Conservation (phyloP, 2,113 vertebrate genomes). For the Pachycephala philippinensis region DNA sequence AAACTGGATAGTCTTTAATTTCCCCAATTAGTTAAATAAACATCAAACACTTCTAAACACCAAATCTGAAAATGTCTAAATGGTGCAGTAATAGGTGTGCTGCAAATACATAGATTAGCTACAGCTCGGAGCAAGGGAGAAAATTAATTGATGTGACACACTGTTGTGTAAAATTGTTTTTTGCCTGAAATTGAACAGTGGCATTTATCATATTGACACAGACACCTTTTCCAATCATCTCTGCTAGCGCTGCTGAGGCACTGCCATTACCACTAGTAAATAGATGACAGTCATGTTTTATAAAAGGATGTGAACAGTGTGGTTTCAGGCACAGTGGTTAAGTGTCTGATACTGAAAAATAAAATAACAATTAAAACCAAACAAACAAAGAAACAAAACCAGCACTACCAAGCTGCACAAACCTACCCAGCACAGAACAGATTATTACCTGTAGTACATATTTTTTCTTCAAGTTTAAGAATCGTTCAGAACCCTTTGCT, state of each 20-base stretch:
- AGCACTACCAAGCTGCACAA: background rate
- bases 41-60: background rate
- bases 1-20: background rate
- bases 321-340: background rate
- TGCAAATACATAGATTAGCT: background rate
- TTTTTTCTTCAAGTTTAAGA: background rate
- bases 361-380: background rate
- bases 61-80: background rate
- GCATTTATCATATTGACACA: background rate
- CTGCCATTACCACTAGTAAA: background rate
- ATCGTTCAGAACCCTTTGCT: background rate
- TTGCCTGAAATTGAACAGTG: background rate
- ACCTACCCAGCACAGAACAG: background rate
- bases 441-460: background rate
- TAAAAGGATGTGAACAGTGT: background rate
- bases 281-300: background rate
- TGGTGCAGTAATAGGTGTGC: background rate
- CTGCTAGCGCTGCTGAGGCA: background rate
- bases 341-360: background rate
- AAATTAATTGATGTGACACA: background rate
- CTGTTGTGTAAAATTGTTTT: background rate
- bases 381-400: background rate
- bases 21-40: conserved; percentile 23
- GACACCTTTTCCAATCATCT: background rate
- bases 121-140: background rate